These are phyloP conservation scores for Heliothis peltigera DNA, from an alignment of 2,888 invertebrate species.

Conservation along the genomic window DNA sequence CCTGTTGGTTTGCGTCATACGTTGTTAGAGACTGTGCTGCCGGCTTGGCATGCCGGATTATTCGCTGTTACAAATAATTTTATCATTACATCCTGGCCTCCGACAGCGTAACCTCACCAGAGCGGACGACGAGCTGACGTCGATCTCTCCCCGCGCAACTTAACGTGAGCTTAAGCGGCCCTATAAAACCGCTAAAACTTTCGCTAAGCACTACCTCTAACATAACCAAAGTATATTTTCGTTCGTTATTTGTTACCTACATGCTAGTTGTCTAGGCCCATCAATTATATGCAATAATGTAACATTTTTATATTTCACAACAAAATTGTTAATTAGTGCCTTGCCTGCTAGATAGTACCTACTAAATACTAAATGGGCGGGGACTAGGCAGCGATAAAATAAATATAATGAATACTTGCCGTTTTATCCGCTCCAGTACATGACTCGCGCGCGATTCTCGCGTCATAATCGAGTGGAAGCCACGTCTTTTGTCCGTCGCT, in stretches of 20 bases:
- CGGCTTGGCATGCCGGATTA: constrained; percentile 32
- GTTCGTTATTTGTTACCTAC: too few species aligned
- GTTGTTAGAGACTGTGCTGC: too few species aligned
- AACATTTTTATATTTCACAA: too few species aligned
- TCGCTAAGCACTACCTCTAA: too few species aligned
- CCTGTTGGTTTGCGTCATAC: too few species aligned
- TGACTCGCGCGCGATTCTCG: constrained; percentile 31
- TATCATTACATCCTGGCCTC: constrained; percentile 76
- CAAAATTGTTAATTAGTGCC: too few species aligned
- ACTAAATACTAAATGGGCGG: too few species aligned
- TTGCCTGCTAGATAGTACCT: too few species aligned
- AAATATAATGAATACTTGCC: not conserved
- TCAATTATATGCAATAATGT: too few species aligned
- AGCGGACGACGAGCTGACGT: constrained; percentile 61
- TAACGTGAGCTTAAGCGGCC: constrained; percentile 5
- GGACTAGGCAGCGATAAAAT: not conserved
- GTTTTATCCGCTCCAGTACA: constrained; percentile 20
- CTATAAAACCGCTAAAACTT: too few species aligned
- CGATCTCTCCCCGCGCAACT: constrained; percentile 49
- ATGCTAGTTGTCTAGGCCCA: too few species aligned
- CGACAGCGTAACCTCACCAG: constrained; percentile 67
- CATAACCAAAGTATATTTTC: too few species aligned
- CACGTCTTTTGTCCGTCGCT: constrained; percentile 76
- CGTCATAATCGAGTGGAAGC: constrained; percentile 68
- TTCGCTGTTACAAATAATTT: constrained; percentile 68